Evolutionary conservation across 1,140 invertebrate genomes (phyloP).

Genomic region (Neodiprion pinetum): DNA sequence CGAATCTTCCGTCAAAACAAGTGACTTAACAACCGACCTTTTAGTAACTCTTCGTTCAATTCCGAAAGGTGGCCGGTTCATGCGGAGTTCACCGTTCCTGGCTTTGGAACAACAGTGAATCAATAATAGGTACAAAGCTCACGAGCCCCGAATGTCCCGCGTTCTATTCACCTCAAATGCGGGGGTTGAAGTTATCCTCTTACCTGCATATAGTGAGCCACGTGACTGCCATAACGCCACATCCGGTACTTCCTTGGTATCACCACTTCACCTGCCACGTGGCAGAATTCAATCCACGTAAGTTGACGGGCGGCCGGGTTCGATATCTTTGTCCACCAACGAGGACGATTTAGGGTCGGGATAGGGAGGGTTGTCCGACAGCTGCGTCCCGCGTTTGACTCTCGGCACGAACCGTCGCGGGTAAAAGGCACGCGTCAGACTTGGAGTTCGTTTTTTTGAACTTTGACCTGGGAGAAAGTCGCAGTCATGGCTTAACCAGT

Average conservation of each 20-base stretch:
- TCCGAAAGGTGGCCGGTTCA: not conserved
- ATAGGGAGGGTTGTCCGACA: not conserved
- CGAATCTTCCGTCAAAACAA: not conserved
- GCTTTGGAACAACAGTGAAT: not conserved
- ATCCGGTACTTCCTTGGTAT: not conserved
- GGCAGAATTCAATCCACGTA: slow-evolving; percentile 44
- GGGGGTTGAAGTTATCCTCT: slow-evolving; percentile 29
- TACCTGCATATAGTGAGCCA: slow-evolving; percentile 46
- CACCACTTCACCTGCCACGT: slow-evolving; percentile 55
- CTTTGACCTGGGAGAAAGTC: not conserved
- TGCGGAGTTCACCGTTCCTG: too few species aligned
- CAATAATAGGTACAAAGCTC: not conserved
- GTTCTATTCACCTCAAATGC: not conserved
- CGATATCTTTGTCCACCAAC: not conserved
- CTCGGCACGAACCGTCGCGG: not conserved
- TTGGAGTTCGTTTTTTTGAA: slow-evolving; percentile 2
- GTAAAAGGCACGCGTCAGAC: not conserved
- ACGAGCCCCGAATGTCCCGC: not conserved
- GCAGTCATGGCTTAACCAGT: not conserved
- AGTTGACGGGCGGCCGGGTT: slow-evolving; percentile 17
- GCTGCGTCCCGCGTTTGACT: slow-evolving; percentile 44
- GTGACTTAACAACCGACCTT: not conserved
- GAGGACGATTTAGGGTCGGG: not conserved
- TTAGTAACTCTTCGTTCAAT: not conserved
- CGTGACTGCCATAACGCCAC: slow-evolving; percentile 4